Base-by-base conservation (phyloP, 2,113 vertebrate species). In the Centropristis striata region DNA sequence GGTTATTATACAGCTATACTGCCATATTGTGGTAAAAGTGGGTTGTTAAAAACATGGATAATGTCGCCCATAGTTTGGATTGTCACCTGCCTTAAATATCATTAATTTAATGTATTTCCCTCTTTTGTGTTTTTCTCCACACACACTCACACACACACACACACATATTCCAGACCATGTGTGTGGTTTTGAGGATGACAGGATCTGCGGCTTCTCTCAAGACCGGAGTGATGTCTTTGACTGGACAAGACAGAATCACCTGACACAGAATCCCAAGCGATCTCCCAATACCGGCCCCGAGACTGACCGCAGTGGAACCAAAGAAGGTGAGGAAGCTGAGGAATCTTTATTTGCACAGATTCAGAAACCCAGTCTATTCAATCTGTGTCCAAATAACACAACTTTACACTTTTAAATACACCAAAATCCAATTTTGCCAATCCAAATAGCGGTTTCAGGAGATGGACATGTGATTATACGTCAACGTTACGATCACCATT, bases 191-290 rank as follows among this genome's bases (percentile, higher is more conserved):
- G 97, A 99, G 86, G 97, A 99, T 0, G 95, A 97, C 66, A 95
- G 96, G 71, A 97, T 99, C 72, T 99, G 98, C 0, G 98, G 98
- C 64, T 99, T 99, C 77, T 89, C 96, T 75, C 98, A 99, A 91
- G 98, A 99, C 83, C 96, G 95, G 37, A 95, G 94, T 20, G 98
- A 99, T 78, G 93, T 95, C 66, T 99, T 99, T n/a, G 97, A 99
- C 86, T 99, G 98, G 98, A 98, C 96, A 0, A 95, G 98, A 63
- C 97, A 99, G 93, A 99, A 97, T 0, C 95, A 96, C 54, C 89
- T 97, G 84, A 98, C 96, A 0, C 96, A 98, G 92, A 98, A 98
- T 85, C 96, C 97, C 42, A 99, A 98, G 75, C 96, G 97, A 50
- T 98, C 98, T 0, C 94, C 97, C 47, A 99, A 99, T 75, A 99